Evolutionary conservation across 1,140 invertebrate species (phyloP).

Genomic region (Sminthurinus signatus): DNA sequence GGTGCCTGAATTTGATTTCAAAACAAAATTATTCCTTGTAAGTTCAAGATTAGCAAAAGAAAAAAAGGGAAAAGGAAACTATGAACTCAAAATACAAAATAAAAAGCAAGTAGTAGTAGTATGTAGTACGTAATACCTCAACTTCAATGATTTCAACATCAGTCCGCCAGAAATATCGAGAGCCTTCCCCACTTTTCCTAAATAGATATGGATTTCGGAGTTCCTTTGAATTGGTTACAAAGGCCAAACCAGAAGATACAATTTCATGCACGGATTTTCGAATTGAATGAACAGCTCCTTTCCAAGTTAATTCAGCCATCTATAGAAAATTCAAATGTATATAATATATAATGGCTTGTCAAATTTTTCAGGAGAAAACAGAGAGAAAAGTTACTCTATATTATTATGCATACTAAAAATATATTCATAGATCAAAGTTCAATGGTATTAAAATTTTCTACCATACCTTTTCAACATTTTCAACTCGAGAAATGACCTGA

Average conservation of each 20-base stretch:
- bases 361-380: too few species aligned
- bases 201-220: conserved; percentile 25
- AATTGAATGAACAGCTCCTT: conserved; percentile 28
- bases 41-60: background rate
- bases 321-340: conserved; percentile 2
- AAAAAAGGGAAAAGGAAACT: too few species aligned
- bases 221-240: conserved; percentile 31
- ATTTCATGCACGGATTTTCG: conserved; percentile 26
- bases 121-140: conserved; percentile 12
- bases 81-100: too few species aligned
- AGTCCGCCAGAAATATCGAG: conserved; percentile 23
- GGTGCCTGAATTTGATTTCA: conserved; percentile 9
- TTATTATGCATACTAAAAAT: background rate
- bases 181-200: conserved; percentile 10
- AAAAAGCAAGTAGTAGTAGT: too few species aligned
- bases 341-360: too few species aligned
- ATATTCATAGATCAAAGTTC: too few species aligned
- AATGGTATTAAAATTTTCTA: too few species aligned
- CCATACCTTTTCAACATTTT: conserved; percentile 19
- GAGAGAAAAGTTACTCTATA: too few species aligned
- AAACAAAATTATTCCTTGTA: background rate
- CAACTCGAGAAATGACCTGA: background rate
- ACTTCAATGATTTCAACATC: conserved; percentile 25
- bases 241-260: conserved; percentile 17
- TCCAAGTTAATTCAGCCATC: conserved; percentile 17